Percentiles rank a stretch among this genome's conserved stretches.
These are phyloP conservation scores for Pachyuromys duprasi DNA, from an alignment of 2,797 vertebrate species.

Conservation along the genomic window DNA sequence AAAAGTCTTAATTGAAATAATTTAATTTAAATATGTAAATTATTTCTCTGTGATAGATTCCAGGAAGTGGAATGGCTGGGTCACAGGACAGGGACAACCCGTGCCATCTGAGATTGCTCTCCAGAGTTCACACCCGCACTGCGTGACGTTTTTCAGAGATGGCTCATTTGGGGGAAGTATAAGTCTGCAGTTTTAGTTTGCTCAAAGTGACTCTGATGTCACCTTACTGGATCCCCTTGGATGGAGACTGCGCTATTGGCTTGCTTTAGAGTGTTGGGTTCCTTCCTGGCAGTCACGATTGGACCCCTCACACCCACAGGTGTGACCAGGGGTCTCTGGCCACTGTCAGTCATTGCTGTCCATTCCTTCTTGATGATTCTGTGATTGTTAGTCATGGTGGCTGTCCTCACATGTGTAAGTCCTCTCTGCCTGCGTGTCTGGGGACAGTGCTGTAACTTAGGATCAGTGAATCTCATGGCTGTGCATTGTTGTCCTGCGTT, in stretches of 20 bases:
- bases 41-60: not conserved
- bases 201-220: constrained; percentile 30
- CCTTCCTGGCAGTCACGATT: not conserved
- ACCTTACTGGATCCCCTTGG: not conserved
- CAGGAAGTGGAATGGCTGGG: not conserved
- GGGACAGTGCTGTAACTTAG: not conserved
- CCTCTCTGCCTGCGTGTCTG: not conserved
- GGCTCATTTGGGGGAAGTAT: not conserved
- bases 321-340: not conserved
- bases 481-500: not conserved
- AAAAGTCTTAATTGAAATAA: constrained; percentile 8
- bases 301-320: not conserved
- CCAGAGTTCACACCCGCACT: not conserved
- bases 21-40: constrained; percentile 9
- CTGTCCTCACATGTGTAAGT: fast-evolving
- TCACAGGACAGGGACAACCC: not conserved
- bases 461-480: not conserved
- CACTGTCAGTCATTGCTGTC: not conserved
- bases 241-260: not conserved
- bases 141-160: not conserved
- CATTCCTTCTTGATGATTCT: not conserved
- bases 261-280: not conserved
- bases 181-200: not conserved
- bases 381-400: not conserved
- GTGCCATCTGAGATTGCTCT: not conserved